Base-by-base conservation (phyloP, 2,797 vertebrate species). In the Dendrocincla fuliginosa region DNA sequence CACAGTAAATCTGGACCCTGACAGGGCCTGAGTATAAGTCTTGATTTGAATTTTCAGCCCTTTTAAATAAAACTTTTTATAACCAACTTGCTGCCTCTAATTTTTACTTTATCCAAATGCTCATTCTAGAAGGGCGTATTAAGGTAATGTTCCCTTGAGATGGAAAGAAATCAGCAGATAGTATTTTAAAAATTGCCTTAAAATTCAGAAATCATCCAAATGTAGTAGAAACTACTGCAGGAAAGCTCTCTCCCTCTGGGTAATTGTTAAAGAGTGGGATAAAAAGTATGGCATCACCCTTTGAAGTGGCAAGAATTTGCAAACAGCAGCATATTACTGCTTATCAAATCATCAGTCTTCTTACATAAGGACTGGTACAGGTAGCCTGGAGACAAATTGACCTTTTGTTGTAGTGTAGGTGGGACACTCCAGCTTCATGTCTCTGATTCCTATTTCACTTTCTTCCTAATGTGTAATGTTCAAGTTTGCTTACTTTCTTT, bases 371-470 rank as follows among this genome's bases (percentile, higher is more conserved):
- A 60, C 37, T 84, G 32, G 59, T 83, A 47, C 49, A 81, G 30
- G 78, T 91, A 95, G 69, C 89, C 82, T 87, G 86, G 89, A 96
- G 87, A 92, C 42, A 89, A 97, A 86, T 18, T 90, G 94, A 88
- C 87, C 74, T 97, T 97, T 95, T 95, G 44, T 59, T 61, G 49
- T 14, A 39, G 20, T 42, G 23, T 81, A 47, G 0, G 3, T 50
- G 30, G 46, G 52, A 63, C 30, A 59, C 55, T 42, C 0, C 1
- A 60, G 55, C 37, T 77, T 94, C 77, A 30, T 55, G 53, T 30
- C 61, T 71, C 42, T 63, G 47, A 64, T 67, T 94, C 35, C 73
- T 84, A 55, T 89, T 95, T 96, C 30, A 67, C 33, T 87, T 95
- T 86, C 22, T 74, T 73, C n/a, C 19, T 32, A 35, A 70, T 60